These are phyloP conservation scores for Protodeltote pygarga DNA, from an alignment of 2,888 invertebrate species.

Conservation along the genomic window DNA sequence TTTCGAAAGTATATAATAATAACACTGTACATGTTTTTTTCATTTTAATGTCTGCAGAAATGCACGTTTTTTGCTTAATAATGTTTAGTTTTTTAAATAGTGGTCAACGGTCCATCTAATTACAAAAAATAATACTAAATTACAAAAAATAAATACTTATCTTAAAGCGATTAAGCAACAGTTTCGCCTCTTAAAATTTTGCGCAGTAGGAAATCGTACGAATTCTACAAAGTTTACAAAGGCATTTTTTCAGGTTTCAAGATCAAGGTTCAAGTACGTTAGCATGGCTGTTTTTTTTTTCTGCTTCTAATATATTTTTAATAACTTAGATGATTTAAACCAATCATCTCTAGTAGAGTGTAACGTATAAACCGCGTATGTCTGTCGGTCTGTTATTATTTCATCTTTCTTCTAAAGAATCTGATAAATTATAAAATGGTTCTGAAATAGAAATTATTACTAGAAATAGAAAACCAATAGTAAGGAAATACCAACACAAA, in stretches of 20 bases:
- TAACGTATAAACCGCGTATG: constrained; percentile 44
- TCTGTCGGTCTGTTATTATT: neutral
- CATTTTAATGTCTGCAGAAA: neutral
- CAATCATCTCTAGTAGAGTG: constrained; percentile 53
- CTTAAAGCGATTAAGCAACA: constrained; percentile 13
- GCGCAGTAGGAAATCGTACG: constrained; percentile 21
- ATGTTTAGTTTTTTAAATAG: constrained; percentile 1
- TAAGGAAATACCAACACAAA: constrained; percentile 1
- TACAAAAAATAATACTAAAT: too few species aligned
- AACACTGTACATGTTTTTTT: constrained; percentile 23
- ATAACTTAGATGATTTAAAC: constrained; percentile 51
- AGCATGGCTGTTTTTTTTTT: constrained; percentile 27
- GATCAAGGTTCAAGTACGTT: constrained; percentile 47
- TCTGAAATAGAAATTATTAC: too few species aligned
- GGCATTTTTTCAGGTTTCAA: constrained; percentile 39
- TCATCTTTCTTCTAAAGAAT: neutral
- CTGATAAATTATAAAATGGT: too few species aligned
- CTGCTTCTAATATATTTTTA: constrained; percentile 59
- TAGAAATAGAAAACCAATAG: neutral
- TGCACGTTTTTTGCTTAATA: neutral
- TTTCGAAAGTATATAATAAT: constrained; percentile 33
- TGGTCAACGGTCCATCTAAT: constrained; percentile 1
- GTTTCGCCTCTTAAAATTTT: constrained; percentile 7
- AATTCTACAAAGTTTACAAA: constrained; percentile 16
- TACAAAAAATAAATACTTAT: constrained; percentile 10